Percentiles rank a stretch among this genome's conserved stretches.
phyloP scores from a whole-genome alignment of 1,140 invertebrate species.

The Listronotus oregonensis region DNA sequence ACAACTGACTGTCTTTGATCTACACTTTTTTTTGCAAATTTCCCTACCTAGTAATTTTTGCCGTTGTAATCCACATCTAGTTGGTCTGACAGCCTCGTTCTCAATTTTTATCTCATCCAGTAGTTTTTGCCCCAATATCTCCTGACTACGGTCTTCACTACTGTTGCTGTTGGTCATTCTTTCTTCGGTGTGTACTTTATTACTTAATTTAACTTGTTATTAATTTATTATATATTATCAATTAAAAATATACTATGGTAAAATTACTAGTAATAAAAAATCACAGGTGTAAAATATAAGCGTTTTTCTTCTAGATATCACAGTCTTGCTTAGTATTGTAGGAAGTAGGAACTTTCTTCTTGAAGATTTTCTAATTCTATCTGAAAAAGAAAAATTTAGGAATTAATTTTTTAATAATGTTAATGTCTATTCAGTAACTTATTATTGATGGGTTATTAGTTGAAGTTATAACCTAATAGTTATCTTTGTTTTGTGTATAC shows the following conservation, averaged over 20 bases:
- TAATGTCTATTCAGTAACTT: too few species aligned
- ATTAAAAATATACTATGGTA: not conserved
- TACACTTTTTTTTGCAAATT: too few species aligned
- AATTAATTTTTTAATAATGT: too few species aligned
- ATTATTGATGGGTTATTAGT: too few species aligned
- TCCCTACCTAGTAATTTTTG: constrained; percentile 36
- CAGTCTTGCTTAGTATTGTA: constrained; percentile 18
- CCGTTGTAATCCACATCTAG: constrained; percentile 26
- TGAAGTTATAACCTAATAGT: too few species aligned
- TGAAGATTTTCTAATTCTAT: constrained; percentile 3
- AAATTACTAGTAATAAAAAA: constrained; percentile 23
- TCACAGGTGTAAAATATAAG: constrained; percentile 37
- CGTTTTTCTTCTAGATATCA: constrained; percentile 35
- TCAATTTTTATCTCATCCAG: constrained; percentile 40
- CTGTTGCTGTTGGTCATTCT: constrained; percentile 23
- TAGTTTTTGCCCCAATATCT: constrained; percentile 35
- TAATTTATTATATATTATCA: not conserved
- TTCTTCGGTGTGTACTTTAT: not conserved
- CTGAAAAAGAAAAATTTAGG: constrained; percentile 11
- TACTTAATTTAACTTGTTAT: not conserved
- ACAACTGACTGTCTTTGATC: too few species aligned
- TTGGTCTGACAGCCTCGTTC: constrained; percentile 21
- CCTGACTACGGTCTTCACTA: constrained; percentile 16
- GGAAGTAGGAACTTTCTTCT: constrained; percentile 1
- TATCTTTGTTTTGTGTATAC: too few species aligned